Evolutionary conservation across 2,888 invertebrate species (phyloP).

Genomic region (Drosophila macrospina): DNA sequence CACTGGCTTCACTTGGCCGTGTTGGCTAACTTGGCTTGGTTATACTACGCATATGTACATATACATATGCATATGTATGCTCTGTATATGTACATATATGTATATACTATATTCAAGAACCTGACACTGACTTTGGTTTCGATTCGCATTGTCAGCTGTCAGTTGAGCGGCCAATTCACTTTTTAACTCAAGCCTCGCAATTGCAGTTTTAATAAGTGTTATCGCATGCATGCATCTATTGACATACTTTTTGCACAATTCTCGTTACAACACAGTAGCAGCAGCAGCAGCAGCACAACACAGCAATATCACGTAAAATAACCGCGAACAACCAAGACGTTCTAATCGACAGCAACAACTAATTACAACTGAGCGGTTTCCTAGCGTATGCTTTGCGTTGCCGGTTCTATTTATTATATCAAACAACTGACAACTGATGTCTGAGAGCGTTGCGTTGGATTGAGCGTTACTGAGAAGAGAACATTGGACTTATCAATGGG

Average conservation of each 20-base stretch:
- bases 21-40: constrained; percentile 23
- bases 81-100: not conserved
- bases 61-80: not conserved
- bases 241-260: constrained; percentile 54
- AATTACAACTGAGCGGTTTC: constrained; percentile 52
- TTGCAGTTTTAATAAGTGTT: constrained; percentile 15
- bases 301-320: constrained; percentile 1
- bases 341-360: constrained; percentile 40
- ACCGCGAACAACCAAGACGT: constrained; percentile 12
- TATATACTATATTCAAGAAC: constrained; percentile 2
- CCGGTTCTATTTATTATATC: constrained; percentile 46
- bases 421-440: constrained; percentile 14
- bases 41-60: not conserved
- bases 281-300: constrained; percentile 11
- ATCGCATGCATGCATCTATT: constrained; percentile 32
- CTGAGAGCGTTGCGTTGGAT: constrained; percentile 5
- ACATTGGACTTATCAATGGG: constrained; percentile 1
- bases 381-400: constrained; percentile 5
- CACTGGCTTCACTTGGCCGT: constrained; percentile 25
- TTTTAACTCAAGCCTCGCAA: constrained; percentile 22
- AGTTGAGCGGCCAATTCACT: constrained; percentile 42
- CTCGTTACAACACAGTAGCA: constrained; percentile 16
- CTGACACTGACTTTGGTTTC: constrained; percentile 55
- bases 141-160: constrained; percentile 27
- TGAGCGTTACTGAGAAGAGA: constrained; percentile 7